A percentile compares a stretch with the other conserved stretches of the same genome.
Conservation (phyloP, 2,113 vertebrate genomes). For the Indri indri region DNA sequence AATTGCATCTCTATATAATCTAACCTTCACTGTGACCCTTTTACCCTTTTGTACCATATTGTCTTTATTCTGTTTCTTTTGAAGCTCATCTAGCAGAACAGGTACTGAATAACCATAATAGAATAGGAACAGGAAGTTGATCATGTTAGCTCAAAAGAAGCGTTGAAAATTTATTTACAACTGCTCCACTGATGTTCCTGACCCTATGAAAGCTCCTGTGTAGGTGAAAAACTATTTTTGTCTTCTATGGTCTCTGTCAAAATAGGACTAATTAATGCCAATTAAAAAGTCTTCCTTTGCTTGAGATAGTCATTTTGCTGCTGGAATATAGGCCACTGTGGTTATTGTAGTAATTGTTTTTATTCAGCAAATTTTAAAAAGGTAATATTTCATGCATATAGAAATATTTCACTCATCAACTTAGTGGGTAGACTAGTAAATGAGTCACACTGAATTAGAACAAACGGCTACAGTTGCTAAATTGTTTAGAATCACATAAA, state of each 20-base stretch:
- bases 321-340: background rate
- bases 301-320: background rate
- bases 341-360: background rate
- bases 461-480: background rate
- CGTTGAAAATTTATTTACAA: background rate
- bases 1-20: background rate
- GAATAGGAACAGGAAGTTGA: background rate
- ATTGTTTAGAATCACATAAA: background rate
- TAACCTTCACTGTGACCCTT: fast-evolving
- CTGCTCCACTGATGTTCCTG: background rate
- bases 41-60: background rate
- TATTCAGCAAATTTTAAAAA: background rate
- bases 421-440: background rate
- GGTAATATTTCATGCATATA: background rate
- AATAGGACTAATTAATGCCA: background rate
- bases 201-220: background rate
- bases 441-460: background rate
- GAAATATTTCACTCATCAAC: background rate
- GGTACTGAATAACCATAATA: background rate
- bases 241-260: background rate
- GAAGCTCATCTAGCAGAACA: background rate
- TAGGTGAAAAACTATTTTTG: background rate
- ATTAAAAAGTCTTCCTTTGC: background rate
- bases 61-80: background rate
- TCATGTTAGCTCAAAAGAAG: background rate